Base-by-base conservation (phyloP, 1,140 invertebrate genomes). In the Cherax destructor region DNA sequence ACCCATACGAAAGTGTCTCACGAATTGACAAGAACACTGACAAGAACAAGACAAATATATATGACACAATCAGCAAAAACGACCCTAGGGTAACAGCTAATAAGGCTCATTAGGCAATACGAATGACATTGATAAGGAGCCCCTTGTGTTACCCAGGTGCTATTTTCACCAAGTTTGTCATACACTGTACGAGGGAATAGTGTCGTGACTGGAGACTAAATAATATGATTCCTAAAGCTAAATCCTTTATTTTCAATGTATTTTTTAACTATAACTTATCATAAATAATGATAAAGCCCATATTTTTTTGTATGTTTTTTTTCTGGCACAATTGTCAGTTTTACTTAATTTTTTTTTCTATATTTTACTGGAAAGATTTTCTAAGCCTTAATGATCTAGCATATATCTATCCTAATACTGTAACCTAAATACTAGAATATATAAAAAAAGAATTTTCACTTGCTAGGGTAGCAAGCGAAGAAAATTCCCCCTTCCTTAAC, bases 121-220 rank as follows among this genome's bases (percentile, higher is more conserved):
- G 30, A 11, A 5, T 21, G 56, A 59, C 50, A 59, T n/a, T 52
- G 79, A 59, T 59, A 81, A 81, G 56, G 50, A 59, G 18, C 50
- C 79, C 30, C 13, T 56, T 59, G 50, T 18, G 21, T 47, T 56
- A 81, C 79, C 56, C n/a, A 81, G 79, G 79, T 21, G 50, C 78
- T n/a, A 81, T 52, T 80, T 81, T 56, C 49, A 85, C 83, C 41
- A 41, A 85, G 69, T 49, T 49, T 72, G 83, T 85, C 69, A 85
- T 72, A 72, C 49, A 85, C 30, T n/a, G 69, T 3, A 49, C 4
- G 21, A 74, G 83, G 49, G 83, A n/a, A 24, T 69, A 74, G 83
- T 85, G 83, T 74, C 65, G 83, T 85, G 83, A 85, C 83, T 85
- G 83, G 83, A 85, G 83, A 56, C 21, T 50, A 74, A 47, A 49